Evolutionary conservation across 2,113 vertebrate species (phyloP).

Genomic region (Orthochromis indermauri): DNA sequence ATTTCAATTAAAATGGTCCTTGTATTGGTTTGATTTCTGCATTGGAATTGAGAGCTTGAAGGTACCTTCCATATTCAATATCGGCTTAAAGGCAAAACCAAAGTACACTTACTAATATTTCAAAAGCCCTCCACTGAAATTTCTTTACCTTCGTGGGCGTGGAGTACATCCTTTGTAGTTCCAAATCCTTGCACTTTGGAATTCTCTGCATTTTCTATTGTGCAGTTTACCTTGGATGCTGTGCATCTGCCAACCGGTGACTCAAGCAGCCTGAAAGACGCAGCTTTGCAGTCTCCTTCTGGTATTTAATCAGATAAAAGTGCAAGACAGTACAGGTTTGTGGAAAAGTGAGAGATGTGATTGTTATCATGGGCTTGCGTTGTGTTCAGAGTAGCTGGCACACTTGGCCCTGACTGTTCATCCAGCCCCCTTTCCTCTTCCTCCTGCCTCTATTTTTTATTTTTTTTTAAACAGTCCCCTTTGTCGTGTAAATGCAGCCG

Average conservation of each 20-base stretch:
- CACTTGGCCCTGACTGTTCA: neutral
- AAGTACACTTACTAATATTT: neutral
- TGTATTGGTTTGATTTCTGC: neutral
- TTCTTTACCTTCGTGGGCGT: neutral
- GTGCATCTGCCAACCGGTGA: neutral
- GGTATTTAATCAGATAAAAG: constrained; percentile 31
- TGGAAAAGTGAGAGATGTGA: neutral
- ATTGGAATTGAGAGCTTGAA: neutral
- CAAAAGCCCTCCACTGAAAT: neutral
- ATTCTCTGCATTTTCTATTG: neutral
- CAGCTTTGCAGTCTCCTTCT: neutral
- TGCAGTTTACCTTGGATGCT: neutral
- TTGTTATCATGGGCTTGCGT: neutral
- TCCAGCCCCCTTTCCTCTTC: constrained; percentile 22
- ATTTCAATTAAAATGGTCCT: constrained; percentile 54
- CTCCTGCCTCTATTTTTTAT: neutral
- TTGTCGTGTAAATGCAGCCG: neutral
- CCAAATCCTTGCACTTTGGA: neutral
- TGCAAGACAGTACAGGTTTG: constrained; percentile 30
- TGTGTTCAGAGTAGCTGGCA: neutral
- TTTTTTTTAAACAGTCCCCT: neutral
- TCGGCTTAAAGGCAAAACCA: neutral
- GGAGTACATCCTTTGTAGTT: neutral
- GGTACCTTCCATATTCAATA: accelerated
- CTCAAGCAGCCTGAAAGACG: neutral